Conservation (phyloP, 2,113 vertebrate genomes). For the Tinamus guttatus region DNA sequence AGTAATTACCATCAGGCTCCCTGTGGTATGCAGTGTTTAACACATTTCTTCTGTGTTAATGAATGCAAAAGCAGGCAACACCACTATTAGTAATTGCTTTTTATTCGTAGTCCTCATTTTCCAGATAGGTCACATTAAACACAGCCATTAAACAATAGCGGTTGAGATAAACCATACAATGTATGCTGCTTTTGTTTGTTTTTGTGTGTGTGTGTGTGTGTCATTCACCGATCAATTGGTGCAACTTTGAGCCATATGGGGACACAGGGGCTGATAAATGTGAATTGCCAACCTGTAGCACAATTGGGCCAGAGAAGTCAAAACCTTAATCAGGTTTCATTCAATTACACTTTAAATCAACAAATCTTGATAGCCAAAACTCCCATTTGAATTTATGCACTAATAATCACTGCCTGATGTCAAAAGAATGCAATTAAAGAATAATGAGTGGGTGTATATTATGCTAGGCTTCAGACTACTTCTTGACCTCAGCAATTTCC, state of each 20-base stretch:
- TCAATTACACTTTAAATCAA: conserved; percentile 80
- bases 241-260: conserved; percentile 82
- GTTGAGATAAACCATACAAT: conserved; percentile 92
- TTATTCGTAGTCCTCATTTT: conserved; percentile 90
- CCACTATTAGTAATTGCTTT: conserved; percentile 88
- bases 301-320: conserved; percentile 76
- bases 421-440: conserved; percentile 84
- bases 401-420: conserved; percentile 81
- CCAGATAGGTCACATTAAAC: conserved; percentile 96
- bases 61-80: conserved; percentile 81
- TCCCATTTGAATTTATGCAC: conserved; percentile 82
- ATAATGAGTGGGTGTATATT: conserved; percentile 80
- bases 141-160: conserved; percentile 93
- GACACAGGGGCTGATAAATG: conserved; percentile 79
- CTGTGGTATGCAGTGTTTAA: conserved; percentile 61
- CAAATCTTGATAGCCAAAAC: conserved; percentile 85
- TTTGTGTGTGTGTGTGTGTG: conserved; percentile 66
- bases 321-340: conserved; percentile 80
- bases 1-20: conserved; percentile 68
- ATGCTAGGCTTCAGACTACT: conserved; percentile 78
- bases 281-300: conserved; percentile 71
- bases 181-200: conserved; percentile 85
- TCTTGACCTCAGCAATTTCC: conserved; percentile 84
- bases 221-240: conserved; percentile 83
- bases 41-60: conserved; percentile 78